These are phyloP conservation scores for Ceyx erithaca DNA, from an alignment of 2,797 vertebrate genomes.

Conservation along the genomic window DNA sequence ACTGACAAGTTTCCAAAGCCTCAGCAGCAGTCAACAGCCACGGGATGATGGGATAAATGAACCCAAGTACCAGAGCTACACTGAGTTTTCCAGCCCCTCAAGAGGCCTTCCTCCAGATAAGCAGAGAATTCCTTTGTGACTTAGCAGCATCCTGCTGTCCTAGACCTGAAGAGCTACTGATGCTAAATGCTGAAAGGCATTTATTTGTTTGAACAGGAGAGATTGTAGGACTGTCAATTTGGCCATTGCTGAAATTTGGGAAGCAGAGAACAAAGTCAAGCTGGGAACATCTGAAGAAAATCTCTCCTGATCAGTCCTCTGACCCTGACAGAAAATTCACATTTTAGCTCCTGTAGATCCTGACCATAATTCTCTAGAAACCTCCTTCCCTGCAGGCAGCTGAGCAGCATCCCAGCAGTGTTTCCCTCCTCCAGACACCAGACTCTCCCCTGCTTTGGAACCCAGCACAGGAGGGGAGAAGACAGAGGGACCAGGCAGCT, in stretches of 20 bases:
- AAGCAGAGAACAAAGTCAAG: not conserved
- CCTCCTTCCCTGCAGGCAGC: accelerated
- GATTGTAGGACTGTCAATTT: not conserved
- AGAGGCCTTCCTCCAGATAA: not conserved
- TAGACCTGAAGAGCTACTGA: not conserved
- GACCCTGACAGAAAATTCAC: not conserved
- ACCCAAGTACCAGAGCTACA: not conserved
- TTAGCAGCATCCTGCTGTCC: not conserved
- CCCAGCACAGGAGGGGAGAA: not conserved
- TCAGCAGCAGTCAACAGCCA: not conserved
- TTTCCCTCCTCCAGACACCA: not conserved
- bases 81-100: not conserved
- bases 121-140: not conserved
- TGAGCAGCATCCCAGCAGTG: not conserved
- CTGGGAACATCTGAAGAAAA: not conserved
- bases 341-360: not conserved
- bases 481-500: not conserved
- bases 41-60: not conserved
- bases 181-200: not conserved
- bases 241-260: not conserved
- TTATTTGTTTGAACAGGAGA: not conserved
- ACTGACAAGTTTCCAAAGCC: not conserved
- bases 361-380: not conserved
- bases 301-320: not conserved
- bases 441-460: not conserved